Conservation (phyloP, 2,888 invertebrate species). For the Ferdinandea cuprea region DNA sequence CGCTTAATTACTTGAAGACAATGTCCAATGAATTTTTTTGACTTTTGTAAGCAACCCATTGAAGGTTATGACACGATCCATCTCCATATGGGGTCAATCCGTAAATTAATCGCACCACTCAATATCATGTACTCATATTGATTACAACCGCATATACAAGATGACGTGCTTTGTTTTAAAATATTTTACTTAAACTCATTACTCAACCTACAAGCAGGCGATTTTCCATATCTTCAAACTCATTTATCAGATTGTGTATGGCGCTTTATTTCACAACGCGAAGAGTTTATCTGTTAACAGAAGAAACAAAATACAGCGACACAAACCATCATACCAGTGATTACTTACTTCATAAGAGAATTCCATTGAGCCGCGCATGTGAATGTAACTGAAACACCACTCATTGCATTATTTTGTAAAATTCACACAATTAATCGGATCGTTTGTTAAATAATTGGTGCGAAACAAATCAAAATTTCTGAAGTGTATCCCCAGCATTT, state of each 20-base stretch:
- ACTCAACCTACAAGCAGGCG: slow-evolving; percentile 18
- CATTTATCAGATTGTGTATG: slow-evolving; percentile 27
- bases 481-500: slow-evolving; percentile 34
- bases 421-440: slow-evolving; percentile 56
- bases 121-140: too few relatives aligned
- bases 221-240: neutral
- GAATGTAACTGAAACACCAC: neutral
- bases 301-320: neutral
- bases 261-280: slow-evolving; percentile 8
- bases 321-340: too few relatives aligned
- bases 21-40: too few relatives aligned
- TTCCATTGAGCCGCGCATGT: neutral
- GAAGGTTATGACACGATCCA: too few relatives aligned
- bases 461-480: slow-evolving; percentile 51
- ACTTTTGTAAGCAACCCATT: too few relatives aligned
- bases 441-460: slow-evolving; percentile 35
- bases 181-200: slow-evolving; percentile 28
- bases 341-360: neutral
- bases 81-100: too few relatives aligned
- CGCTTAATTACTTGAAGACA: too few relatives aligned
- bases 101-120: too few relatives aligned
- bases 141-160: slow-evolving; percentile 11
- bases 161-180: slow-evolving; percentile 4
- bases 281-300: neutral
- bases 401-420: slow-evolving; percentile 16